Base-by-base conservation (phyloP, 2,888 invertebrate genomes). In the Ecliptopera silaceata region DNA sequence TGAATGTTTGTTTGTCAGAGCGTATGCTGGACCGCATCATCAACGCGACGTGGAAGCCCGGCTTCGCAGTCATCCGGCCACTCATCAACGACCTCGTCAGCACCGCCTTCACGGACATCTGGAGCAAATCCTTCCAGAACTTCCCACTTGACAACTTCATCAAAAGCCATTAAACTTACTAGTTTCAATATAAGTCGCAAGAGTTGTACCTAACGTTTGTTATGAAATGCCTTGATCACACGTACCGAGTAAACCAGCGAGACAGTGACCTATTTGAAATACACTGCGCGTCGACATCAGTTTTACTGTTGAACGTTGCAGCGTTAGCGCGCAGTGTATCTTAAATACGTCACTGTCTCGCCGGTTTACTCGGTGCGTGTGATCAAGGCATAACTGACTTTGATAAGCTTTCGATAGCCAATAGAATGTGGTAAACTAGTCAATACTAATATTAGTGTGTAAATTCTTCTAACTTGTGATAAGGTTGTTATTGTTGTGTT, bases 81-180 rank as follows among this genome's bases (percentile, higher is more conserved):
- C 84, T 96, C 46, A 96, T 97, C 72, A 96, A 96, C 81, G 96
- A 97, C 77, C 88, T 97, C 58, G 96, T 97, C 61, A 95, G 96
- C 77, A 94, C 94, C 0, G 96, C 95, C 4, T 97, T 97, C 80
- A 96, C 96, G 0, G 95, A 96, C 60, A 96, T 97, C 65, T 96
- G 96, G 83, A 95, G 94, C 71, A 93, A 93, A 54, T 94, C 95
- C 47, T 97, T 97, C 77, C 91, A 92, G 62, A 85, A 94, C 77
- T 96, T 97, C 79, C 95, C 96, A 0, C 83, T 96, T 41, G 92
- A 95, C 0, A 86, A 92, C 61, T 92, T 95, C 63, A 93, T 96
- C 54, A 90, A 42, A 32, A 34, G 31, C 22, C 22, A 34, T 38
- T 38, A n/a, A 18, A n/a, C n/a, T 11, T 4, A 26, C 8, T 26